A percentile compares a stretch with the other conserved stretches of the same genome.
These are phyloP conservation scores for Lamprologus tigripictilis DNA, from an alignment of 2,113 vertebrate genomes.

Conservation along the genomic window DNA sequence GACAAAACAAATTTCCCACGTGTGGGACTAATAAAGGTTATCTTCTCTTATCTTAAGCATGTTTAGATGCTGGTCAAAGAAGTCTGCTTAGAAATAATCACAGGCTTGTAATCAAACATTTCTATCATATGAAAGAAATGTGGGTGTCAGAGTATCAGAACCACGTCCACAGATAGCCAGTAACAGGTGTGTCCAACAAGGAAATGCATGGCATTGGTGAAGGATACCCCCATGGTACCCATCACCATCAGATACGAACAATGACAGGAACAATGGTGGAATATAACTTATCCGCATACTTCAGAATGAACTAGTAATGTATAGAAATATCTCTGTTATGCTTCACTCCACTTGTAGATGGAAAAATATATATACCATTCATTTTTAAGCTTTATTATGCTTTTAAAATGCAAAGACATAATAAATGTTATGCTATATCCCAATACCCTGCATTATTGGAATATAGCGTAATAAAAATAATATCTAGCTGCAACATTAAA, in stretches of 20 bases:
- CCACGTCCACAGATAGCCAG: neutral
- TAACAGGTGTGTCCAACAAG: neutral
- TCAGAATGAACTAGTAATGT: accelerated
- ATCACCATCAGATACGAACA: accelerated
- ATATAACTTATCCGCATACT: neutral
- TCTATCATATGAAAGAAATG: neutral
- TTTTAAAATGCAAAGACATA: neutral
- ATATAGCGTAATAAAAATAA: neutral
- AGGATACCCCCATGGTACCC: neutral
- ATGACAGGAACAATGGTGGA: neutral
- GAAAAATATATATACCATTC: neutral
- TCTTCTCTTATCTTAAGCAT: neutral
- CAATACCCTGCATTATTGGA: neutral
- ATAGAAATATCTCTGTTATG: neutral
- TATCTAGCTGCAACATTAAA: neutral
- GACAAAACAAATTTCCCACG: too few relatives aligned
- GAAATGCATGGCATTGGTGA: neutral
- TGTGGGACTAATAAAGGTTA: too few relatives aligned
- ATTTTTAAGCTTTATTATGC: neutral
- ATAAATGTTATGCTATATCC: neutral
- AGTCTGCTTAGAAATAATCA: neutral
- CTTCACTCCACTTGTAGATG: neutral
- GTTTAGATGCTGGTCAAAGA: neutral
- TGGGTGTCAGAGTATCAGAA: neutral
- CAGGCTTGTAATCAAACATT: accelerated